phyloP scores from a whole-genome alignment of 30 jellyfish, hydroid and myxozoan species.

The Turritopsis dohrnii region DNA sequence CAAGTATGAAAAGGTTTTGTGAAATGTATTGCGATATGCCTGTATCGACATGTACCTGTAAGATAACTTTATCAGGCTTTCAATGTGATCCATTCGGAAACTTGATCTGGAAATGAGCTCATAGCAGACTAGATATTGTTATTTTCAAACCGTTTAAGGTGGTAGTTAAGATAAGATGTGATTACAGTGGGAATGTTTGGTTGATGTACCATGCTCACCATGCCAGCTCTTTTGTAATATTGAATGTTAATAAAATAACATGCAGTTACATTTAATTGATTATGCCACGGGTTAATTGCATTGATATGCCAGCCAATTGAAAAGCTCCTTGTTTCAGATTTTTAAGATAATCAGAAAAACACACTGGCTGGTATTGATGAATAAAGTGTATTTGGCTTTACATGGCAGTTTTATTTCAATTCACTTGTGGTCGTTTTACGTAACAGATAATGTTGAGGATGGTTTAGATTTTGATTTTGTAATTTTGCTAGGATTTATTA shows the following conservation, averaged over 20 bases:
- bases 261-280: background rate
- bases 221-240: background rate
- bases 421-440: too few relatives aligned
- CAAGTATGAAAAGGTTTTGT: background rate
- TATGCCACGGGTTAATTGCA: background rate
- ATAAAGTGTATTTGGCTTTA: background rate
- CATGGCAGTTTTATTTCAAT: background rate
- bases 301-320: background rate
- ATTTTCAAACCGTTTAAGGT: too few relatives aligned
- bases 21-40: background rate
- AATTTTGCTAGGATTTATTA: too few relatives aligned
- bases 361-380: background rate
- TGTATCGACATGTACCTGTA: background rate
- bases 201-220: too few relatives aligned
- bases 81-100: background rate
- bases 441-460: too few relatives aligned
- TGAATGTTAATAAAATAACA: background rate
- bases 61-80: background rate
- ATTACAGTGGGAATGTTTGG: too few relatives aligned
- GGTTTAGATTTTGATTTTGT: too few relatives aligned
- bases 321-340: background rate
- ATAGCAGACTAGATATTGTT: too few relatives aligned
- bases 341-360: background rate
- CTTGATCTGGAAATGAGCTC: background rate
- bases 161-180: too few relatives aligned